phyloP scores from a whole-genome alignment of 2,113 vertebrate genomes.

The Psephotus haematonotus region DNA sequence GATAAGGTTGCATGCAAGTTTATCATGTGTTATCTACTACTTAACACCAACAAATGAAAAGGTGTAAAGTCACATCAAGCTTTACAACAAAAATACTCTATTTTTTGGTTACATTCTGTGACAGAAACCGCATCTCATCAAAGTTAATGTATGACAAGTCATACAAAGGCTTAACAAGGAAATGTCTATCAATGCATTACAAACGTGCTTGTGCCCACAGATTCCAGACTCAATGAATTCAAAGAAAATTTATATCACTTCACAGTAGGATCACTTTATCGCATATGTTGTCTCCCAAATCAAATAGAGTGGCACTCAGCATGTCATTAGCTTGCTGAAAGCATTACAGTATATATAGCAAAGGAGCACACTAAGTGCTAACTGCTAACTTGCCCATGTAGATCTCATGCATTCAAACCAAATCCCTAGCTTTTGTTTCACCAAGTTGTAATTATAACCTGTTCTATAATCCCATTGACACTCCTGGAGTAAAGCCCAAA shows the following conservation, averaged over 20 bases:
- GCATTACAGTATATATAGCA: not conserved
- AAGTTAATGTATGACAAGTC: not conserved
- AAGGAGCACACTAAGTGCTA: not conserved
- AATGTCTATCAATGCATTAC: not conserved
- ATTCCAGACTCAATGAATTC: not conserved
- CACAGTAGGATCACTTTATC: not conserved
- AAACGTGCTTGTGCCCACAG: not conserved
- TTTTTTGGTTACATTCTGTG: not conserved
- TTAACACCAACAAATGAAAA: not conserved
- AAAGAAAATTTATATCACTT: not conserved
- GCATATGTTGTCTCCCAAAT: not conserved
- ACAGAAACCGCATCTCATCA: not conserved
- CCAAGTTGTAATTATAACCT: not conserved
- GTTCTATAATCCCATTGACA: not conserved
- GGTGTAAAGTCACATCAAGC: not conserved
- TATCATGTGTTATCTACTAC: not conserved
- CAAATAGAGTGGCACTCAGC: not conserved
- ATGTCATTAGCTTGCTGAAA: not conserved
- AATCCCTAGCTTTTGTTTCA: not conserved
- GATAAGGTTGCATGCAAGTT: slow-evolving; percentile 17
- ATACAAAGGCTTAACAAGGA: not conserved
- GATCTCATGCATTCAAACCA: not conserved
- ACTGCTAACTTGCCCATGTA: not conserved
- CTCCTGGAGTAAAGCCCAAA: not conserved
- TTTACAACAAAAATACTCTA: not conserved